These are phyloP conservation scores for Theonella swinhoei DNA, from an alignment of 37 sponge, comb jelly and placozoan species.

Conservation along the genomic window DNA sequence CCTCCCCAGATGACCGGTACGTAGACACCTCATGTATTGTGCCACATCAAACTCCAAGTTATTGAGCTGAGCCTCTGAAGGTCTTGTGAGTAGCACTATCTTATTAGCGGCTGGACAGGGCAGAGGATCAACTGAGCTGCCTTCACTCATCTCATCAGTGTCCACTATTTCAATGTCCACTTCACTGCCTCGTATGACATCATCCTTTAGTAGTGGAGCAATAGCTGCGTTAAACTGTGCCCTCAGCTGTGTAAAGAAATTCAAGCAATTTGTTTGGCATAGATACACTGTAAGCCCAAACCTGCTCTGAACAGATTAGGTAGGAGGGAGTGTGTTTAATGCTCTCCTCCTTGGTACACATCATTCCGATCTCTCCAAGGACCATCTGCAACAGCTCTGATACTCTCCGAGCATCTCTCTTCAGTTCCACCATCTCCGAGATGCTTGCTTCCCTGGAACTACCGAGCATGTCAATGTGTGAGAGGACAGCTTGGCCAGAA, in stretches of 20 bases:
- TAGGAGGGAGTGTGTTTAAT: constrained; percentile 29
- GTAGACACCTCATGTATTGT: constrained; percentile 45
- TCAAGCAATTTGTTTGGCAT: neutral
- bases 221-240: constrained; percentile 6
- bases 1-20: constrained; percentile 64
- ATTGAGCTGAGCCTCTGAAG: constrained; percentile 27
- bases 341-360: constrained; percentile 16
- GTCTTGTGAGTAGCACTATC: constrained; percentile 41
- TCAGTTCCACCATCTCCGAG: constrained; percentile 2
- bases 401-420: constrained; percentile 4
- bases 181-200: constrained; percentile 20
- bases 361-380: constrained; percentile 33
- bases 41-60: constrained; percentile 39
- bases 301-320: constrained; percentile 42
- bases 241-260: neutral
- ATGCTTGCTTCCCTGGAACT: neutral
- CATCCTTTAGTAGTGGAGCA: constrained; percentile 10
- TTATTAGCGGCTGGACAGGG: constrained; percentile 16
- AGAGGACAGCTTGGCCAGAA: constrained; percentile 32
- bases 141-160: neutral
- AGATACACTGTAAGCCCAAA: neutral
- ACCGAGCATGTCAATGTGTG: constrained; percentile 38
- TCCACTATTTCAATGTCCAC: constrained; percentile 9
- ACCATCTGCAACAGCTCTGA: neutral
- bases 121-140: constrained; percentile 51